These are phyloP conservation scores for Pachyseris speciosa DNA, from an alignment of 64 coral and sea anemone genomes.

Conservation along the genomic window DNA sequence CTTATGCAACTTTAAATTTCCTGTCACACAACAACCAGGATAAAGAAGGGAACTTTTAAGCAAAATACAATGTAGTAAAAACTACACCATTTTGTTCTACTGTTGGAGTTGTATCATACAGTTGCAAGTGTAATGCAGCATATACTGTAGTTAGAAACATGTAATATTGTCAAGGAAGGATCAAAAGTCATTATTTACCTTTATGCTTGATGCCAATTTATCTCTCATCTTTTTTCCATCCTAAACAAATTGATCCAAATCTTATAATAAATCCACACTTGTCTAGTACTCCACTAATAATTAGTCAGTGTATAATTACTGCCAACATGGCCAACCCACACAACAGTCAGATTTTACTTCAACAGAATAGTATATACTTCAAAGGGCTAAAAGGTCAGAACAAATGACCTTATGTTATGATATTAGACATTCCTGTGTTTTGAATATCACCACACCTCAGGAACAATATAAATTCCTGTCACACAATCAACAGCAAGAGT, in stretches of 20 bases:
- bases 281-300: background rate
- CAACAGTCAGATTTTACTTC: background rate
- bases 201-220: slow-evolving; percentile 87
- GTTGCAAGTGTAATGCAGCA: background rate
- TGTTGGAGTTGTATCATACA: background rate
- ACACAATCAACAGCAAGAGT: background rate
- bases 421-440: slow-evolving; percentile 10
- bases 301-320: background rate
- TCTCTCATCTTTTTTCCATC: slow-evolving; percentile 99
- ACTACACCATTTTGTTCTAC: background rate
- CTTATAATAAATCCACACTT: background rate
- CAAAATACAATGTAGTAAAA: no score
- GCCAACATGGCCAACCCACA: background rate
- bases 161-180: background rate
- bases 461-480: background rate
- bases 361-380: background rate
- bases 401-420: background rate
- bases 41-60: no score
- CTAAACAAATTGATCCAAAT: slow-evolving; percentile 35
- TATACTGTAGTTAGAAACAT: background rate
- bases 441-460: slow-evolving; percentile 19
- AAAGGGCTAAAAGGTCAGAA: background rate
- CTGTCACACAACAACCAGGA: no score
- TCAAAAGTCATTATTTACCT: slow-evolving; percentile 42
- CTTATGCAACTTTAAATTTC: background rate